Evolutionary conservation across 2,888 invertebrate species (phyloP).

Genomic region (Pseudococcus viburni): DNA sequence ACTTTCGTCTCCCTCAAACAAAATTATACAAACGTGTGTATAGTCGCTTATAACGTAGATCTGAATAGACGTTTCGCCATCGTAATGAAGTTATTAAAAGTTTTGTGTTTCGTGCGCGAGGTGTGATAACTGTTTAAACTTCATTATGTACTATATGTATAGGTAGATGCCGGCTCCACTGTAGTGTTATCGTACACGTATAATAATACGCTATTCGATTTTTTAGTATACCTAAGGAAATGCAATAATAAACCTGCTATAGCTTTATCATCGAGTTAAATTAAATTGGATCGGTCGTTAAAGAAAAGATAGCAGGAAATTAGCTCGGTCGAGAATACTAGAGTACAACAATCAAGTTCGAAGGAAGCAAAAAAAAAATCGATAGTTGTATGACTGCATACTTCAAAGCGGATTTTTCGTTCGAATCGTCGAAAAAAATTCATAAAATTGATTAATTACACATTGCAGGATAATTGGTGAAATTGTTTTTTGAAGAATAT

Average conservation of each 20-base stretch:
- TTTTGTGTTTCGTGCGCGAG: background rate
- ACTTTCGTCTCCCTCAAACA: conserved; percentile 1
- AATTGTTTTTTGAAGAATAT: too few relatives aligned
- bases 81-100: conserved; percentile 35
- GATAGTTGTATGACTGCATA: too few relatives aligned
- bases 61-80: background rate
- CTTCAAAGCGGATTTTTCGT: too few relatives aligned
- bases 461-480: too few relatives aligned
- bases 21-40: conserved; percentile 12
- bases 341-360: too few relatives aligned
- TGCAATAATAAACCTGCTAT: background rate
- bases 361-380: too few relatives aligned
- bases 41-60: background rate
- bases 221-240: background rate
- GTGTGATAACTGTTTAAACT: conserved; percentile 18
- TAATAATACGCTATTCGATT: background rate
- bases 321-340: background rate
- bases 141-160: background rate
- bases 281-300: background rate
- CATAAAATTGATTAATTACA: too few relatives aligned
- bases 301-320: background rate
- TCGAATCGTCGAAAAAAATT: too few relatives aligned
- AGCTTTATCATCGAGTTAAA: background rate
- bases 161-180: background rate
- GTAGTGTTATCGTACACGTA: background rate